Percentiles rank a stretch among this genome's conserved stretches.
These are phyloP conservation scores for Enteromius thamalakanensis DNA, from an alignment of 2,797 vertebrate species.

Conservation along the genomic window DNA sequence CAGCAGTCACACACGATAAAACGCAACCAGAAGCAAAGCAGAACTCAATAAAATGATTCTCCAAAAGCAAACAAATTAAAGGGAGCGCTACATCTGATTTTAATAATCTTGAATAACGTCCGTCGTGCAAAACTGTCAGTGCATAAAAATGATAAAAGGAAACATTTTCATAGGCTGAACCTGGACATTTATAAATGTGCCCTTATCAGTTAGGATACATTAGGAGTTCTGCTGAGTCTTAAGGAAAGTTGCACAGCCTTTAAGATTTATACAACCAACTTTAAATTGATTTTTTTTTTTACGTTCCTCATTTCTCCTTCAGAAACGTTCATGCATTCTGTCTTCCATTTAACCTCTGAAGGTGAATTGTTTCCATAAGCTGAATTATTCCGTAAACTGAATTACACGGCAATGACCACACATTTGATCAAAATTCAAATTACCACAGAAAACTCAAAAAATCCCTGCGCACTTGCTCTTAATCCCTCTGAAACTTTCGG, in stretches of 20 bases:
- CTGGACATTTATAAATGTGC: slow-evolving; percentile 8
- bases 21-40: slow-evolving; percentile 8
- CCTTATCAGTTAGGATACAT: slow-evolving; percentile 28
- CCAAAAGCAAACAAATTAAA: slow-evolving; percentile 28
- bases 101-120: slow-evolving; percentile 16
- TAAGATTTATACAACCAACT: slow-evolving; percentile 26
- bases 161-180: slow-evolving; percentile 13
- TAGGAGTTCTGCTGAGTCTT: slow-evolving; percentile 26
- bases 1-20: slow-evolving; percentile 6
- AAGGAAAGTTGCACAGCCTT: slow-evolving; percentile 33
- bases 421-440: slow-evolving; percentile 35
- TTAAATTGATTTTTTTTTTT: slow-evolving; percentile 46
- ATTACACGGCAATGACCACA: slow-evolving; percentile 12
- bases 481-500: background rate
- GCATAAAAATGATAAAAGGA: slow-evolving; percentile 26
- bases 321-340: slow-evolving; percentile 14
- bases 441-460: background rate
- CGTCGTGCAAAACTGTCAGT: slow-evolving; percentile 5
- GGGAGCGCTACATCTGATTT: slow-evolving; percentile 25
- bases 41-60: slow-evolving; percentile 17
- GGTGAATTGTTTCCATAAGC: slow-evolving; percentile 27
- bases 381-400: background rate
- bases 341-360: background rate
- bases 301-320: slow-evolving; percentile 16
- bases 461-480: background rate